A percentile compares a stretch with the other conserved stretches of the same genome.
Conservation (phyloP, 2,113 vertebrate genomes). For the Myotis davidii region DNA sequence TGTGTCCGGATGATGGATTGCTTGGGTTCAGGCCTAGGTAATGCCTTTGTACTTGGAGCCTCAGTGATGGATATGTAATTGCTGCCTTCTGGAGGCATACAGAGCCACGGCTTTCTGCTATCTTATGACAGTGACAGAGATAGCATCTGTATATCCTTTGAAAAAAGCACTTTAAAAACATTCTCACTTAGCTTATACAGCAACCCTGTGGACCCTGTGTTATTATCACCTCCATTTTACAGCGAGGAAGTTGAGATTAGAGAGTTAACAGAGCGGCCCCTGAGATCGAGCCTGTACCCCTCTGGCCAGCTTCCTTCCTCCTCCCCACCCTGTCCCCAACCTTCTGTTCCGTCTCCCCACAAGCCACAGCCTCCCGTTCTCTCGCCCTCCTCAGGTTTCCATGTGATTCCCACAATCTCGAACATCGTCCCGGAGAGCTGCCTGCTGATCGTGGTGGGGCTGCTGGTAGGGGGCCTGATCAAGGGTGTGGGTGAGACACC, state of each 20-base stretch:
- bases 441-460: constrained; percentile 95
- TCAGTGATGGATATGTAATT: neutral
- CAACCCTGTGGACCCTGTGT: constrained; percentile 40
- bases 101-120: neutral
- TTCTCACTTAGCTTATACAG: neutral
- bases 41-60: neutral
- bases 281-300: constrained; percentile 13
- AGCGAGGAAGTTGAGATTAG: neutral
- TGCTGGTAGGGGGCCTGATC: constrained; percentile 95
- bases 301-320: neutral
- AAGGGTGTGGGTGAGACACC: constrained; percentile 90
- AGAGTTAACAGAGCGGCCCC: constrained; percentile 22
- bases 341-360: neutral
- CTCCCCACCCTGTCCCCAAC: neutral
- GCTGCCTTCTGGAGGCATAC: neutral
- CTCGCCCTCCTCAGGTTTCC: constrained; percentile 90
- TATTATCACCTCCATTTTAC: neutral
- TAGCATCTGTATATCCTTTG: neutral
- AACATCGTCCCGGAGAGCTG: constrained; percentile 97
- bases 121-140: neutral
- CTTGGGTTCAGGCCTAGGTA: neutral
- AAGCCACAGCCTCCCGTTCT: constrained; percentile 41
- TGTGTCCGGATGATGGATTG: neutral
- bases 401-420: constrained; percentile 93
- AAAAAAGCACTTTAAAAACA: constrained; percentile 26